Percentiles rank a stretch among this genome's conserved stretches.
Conservation (phyloP, 2,797 vertebrate species). For the Petrocephalus sullivani region DNA sequence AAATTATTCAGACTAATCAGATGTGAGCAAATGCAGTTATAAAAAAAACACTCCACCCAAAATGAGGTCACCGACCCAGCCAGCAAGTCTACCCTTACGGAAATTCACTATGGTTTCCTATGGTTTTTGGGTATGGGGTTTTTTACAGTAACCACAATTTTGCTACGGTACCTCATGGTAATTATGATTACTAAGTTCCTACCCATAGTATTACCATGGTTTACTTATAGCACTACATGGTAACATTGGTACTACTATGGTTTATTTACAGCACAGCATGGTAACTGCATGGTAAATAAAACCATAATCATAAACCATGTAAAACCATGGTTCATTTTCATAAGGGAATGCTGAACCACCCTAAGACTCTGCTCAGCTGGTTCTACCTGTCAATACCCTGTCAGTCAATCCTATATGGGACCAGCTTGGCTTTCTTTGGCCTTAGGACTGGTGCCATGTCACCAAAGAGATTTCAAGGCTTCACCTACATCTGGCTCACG, state of each 20-base stretch:
- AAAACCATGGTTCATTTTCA: too few relatives aligned
- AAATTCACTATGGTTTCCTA: too few relatives aligned
- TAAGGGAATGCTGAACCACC: not conserved
- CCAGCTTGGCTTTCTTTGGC: not conserved
- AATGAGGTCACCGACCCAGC: not conserved
- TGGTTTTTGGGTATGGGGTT: too few relatives aligned
- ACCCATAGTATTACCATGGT: too few relatives aligned
- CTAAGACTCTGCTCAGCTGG: not conserved
- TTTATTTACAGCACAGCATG: too few relatives aligned
- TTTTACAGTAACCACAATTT: too few relatives aligned
- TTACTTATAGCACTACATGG: too few relatives aligned
- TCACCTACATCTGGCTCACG: not conserved
- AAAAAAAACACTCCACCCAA: not conserved
- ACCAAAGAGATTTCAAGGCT: not conserved
- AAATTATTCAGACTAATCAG: conserved; percentile 2
- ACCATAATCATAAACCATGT: too few relatives aligned
- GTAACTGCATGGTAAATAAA: too few relatives aligned
- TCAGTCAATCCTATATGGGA: not conserved
- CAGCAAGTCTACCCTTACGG: not conserved
- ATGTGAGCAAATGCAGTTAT: not conserved
- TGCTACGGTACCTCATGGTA: too few relatives aligned
- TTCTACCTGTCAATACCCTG: not conserved
- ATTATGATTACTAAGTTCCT: too few relatives aligned
- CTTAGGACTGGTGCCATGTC: not conserved
- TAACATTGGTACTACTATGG: too few relatives aligned